Evolutionary conservation across 2,113 vertebrate species (phyloP).

Genomic region (Oceanites oceanicus): DNA sequence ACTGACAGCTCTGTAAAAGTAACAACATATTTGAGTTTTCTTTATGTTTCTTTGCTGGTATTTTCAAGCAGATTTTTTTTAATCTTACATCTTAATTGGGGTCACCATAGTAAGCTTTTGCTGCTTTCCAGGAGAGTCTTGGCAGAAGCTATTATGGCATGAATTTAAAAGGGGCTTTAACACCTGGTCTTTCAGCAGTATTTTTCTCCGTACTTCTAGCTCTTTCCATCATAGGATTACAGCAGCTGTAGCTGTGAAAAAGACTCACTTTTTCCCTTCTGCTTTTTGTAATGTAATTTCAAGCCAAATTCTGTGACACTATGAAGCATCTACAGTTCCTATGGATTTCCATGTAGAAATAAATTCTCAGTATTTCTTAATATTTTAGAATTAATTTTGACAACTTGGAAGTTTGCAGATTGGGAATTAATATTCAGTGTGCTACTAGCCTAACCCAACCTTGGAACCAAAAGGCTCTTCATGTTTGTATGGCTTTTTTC

Average conservation of each 20-base stretch:
- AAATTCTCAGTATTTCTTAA: background rate
- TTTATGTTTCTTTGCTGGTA: background rate
- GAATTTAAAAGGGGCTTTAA: background rate
- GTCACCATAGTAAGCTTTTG: background rate
- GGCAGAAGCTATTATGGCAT: background rate
- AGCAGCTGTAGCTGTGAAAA: background rate
- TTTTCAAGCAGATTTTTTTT: background rate
- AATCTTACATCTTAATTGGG: background rate
- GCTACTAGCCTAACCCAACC: background rate
- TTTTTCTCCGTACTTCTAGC: background rate
- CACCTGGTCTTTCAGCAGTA: background rate
- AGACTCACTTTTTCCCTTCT: conserved; percentile 7
- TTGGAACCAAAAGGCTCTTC: background rate
- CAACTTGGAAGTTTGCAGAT: background rate
- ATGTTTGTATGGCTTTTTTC: background rate
- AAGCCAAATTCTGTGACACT: background rate
- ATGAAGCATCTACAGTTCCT: background rate
- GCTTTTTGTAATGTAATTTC: background rate
- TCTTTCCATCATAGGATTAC: background rate
- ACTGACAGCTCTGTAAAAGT: background rate
- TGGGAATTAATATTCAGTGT: background rate
- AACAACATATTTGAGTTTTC: background rate
- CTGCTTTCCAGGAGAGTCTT: background rate
- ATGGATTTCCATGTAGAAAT: background rate
- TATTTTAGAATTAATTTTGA: background rate